Conservation (phyloP, 2,797 vertebrate species). For the Anguilla obscura region DNA sequence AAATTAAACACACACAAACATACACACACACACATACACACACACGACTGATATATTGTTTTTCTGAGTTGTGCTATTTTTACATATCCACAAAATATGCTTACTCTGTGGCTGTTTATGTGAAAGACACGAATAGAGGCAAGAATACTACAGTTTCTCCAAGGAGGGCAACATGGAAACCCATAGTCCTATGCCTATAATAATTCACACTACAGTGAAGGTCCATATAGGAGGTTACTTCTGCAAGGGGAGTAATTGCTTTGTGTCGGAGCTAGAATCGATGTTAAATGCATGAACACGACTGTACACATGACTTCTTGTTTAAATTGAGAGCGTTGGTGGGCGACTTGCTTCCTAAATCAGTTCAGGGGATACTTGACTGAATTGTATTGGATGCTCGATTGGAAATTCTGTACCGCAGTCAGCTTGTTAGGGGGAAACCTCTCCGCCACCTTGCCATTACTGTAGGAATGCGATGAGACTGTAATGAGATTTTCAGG, state of each 20-base stretch:
- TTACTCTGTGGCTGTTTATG: background rate
- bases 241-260: conserved; percentile 40
- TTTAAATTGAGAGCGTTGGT: conserved; percentile 32
- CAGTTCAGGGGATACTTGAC: conserved; percentile 28
- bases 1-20: background rate
- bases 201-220: conserved; percentile 13
- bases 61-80: background rate
- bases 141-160: background rate
- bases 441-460: conserved; percentile 21
- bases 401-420: conserved; percentile 26
- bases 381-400: conserved; percentile 38
- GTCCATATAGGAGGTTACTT: conserved; percentile 25
- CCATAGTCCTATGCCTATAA: conserved; percentile 20
- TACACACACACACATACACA: too few species aligned
- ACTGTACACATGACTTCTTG: conserved; percentile 28
- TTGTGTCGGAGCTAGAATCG: conserved; percentile 41
- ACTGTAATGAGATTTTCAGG: conserved; percentile 39
- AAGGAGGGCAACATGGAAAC: conserved; percentile 15
- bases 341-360: conserved; percentile 28
- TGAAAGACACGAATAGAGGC: background rate
- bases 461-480: conserved; percentile 27
- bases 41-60: background rate
- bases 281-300: conserved; percentile 44
- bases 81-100: background rate
- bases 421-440: background rate